phyloP scores from a whole-genome alignment of 2,797 vertebrate genomes.

The Hippopotamyrus pictus region DNA sequence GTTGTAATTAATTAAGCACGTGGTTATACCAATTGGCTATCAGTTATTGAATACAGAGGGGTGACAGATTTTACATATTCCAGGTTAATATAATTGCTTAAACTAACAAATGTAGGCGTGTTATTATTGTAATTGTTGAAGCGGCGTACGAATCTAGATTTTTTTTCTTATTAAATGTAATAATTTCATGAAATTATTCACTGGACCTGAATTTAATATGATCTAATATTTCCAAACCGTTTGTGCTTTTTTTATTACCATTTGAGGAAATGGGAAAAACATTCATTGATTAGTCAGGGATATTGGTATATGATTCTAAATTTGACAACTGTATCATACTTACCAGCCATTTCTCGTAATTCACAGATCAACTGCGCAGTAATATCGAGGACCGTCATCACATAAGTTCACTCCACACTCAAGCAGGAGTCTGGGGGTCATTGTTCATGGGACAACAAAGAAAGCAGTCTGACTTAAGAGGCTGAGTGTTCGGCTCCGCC shows the following conservation, averaged over 20 bases:
- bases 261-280: neutral
- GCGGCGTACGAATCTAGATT: neutral
- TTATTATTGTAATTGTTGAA: neutral
- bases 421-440: neutral
- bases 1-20: neutral
- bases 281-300: neutral
- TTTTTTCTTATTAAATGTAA: neutral
- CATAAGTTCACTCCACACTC: neutral
- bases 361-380: neutral
- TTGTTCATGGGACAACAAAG: constrained; percentile 72
- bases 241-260: neutral
- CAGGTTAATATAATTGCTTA: neutral
- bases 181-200: neutral
- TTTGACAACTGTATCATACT: neutral
- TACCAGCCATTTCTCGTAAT: neutral
- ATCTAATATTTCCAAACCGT: neutral
- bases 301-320: neutral
- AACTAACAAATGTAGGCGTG: neutral
- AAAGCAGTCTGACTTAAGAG: constrained; percentile 33
- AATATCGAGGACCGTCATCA: neutral
- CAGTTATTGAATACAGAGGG: neutral
- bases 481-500: constrained; percentile 45
- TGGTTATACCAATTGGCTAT: neutral
- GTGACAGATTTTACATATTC: neutral
- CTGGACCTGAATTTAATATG: neutral